Evolutionary conservation across 2,888 invertebrate genomes (phyloP).

Genomic region (Noctua comes): DNA sequence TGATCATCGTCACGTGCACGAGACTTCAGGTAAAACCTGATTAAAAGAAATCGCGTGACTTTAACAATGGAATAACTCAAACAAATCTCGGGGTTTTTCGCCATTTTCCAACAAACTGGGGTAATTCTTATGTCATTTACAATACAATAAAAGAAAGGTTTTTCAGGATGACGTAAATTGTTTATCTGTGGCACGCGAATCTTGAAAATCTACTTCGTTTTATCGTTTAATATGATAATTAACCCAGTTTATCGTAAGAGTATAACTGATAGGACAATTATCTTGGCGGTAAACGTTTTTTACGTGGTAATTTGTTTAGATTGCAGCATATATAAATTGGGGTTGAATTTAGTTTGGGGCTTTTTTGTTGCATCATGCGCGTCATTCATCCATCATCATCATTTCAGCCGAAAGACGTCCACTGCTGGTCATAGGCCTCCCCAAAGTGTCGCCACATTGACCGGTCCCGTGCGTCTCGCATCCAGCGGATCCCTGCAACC

Average conservation of each 20-base stretch:
- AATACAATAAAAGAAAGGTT: constrained; percentile 36
- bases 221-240: constrained; percentile 6
- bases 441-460: too few relatives aligned
- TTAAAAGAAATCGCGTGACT: constrained; percentile 45
- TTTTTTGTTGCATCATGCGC: neutral
- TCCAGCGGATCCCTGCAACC: too few relatives aligned
- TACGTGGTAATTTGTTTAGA: constrained; percentile 2
- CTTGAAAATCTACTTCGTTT: constrained; percentile 2
- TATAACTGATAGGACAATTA: constrained; percentile 13
- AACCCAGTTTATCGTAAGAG: constrained; percentile 5
- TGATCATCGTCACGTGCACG: constrained; percentile 13
- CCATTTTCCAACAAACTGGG: neutral
- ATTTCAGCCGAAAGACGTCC: too few relatives aligned
- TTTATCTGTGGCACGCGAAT: constrained; percentile 11
- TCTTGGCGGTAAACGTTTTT: constrained; percentile 10
- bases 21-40: constrained; percentile 15
- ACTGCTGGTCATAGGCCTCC: too few relatives aligned
- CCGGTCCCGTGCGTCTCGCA: too few relatives aligned
- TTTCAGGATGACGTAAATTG: neutral
- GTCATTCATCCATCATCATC: neutral
- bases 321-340: neutral
- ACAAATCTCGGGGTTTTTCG: constrained; percentile 35
- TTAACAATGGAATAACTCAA: constrained; percentile 28
- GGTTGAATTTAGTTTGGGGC: neutral
- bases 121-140: constrained; percentile 15